Base-by-base conservation (phyloP, 1,140 invertebrate genomes). In the Bombus vancouverensis region DNA sequence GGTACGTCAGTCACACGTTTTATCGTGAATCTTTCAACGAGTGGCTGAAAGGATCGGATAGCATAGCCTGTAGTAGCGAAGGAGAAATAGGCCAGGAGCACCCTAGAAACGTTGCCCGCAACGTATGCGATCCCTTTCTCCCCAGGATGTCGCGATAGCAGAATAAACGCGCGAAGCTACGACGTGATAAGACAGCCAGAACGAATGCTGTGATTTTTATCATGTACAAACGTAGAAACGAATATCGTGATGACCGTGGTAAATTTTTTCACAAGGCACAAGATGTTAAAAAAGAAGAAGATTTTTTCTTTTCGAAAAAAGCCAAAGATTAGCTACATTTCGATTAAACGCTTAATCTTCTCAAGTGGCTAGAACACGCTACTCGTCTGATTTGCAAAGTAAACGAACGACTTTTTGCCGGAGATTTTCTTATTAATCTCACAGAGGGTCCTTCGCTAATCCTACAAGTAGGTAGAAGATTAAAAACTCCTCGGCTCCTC, bases 21-120 rank as follows among this genome's bases (percentile, higher is more conserved):
- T 80, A 80, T 80, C 77, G 77, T 80, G 65, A 80, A 68, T 80
- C 77, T 80, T 80, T 70, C 77, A 70, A 66, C 77, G 77, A 70
- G 65, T 68, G 32, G 32, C 62, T 80, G 77, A 68, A 79, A 79
- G 77, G 65, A 79, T 79, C 77, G 25, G 65, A 79, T 79, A 79
- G 42, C 42, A n/a, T 34, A 9, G n/a, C 28, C 22, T n/a, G 62
- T 25, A n/a, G 59, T 13, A 37, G 28, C 37, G 2, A n/a, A 22
- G n/a, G 32, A 34, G 28, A 80, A 80, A 80, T 80, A 47, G 65
- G 62, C 37, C 65, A 68, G 62, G n/a, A 47, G 42, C 32, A 47
- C 25, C 74, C 25, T 57, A 6, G 39, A 66, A 78, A 78, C 44
- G 9, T 78, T 77, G 1, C 12, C 15, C 53, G 5, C 13, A 22